Base-by-base conservation (phyloP, 2,797 vertebrate genomes). In the Rhabdophis nuchalis region DNA sequence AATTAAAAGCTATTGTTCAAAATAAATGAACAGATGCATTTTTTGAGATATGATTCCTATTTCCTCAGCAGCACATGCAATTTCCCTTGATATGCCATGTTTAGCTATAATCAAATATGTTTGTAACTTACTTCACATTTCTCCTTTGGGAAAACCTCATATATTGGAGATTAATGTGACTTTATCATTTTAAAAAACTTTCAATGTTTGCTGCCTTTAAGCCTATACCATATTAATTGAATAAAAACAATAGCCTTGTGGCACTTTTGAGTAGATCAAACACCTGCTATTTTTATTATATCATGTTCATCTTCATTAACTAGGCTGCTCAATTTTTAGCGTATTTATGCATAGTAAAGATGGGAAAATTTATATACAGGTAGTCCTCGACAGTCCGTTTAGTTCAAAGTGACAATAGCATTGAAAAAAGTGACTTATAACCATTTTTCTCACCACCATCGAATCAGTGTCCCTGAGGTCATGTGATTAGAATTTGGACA, bases 1-100 rank as follows among this genome's bases (percentile, higher is more conserved):
- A 96, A 97, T 97, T 96, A 94, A 97, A 77, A 92, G 64, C 46
- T 57, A 52, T 94, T 95, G 64, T 82, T 93, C 87, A 18, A 96
- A 95, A 96, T 94, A 96, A 96, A 96, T 95, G 92, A 58, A 95
- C 27, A 92, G 90, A 85, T 92, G 88, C 77, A 68, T 94, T 94
- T 50, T 58, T 56, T 95, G 94, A 95, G 93, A 93, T 85, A 88
- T 91, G 56, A 87, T 94, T 95, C 87, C 85, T 16, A 52, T 91
- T 93, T 95, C 95, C 92, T 93, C 25, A 87, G 77, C 4, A 41
- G n/a, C 85, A 88, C 90, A 95, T 92, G 60, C 29, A 36, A 91
- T 82, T 18, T 2, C 92, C 91, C 92, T 94, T 93, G 53, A 56
- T 23, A 93, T 94, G 93, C 56, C 54, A 9, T 77, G n/a, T 20